Base-by-base conservation (phyloP, 2,888 invertebrate genomes). In the Suillia variegata region DNA sequence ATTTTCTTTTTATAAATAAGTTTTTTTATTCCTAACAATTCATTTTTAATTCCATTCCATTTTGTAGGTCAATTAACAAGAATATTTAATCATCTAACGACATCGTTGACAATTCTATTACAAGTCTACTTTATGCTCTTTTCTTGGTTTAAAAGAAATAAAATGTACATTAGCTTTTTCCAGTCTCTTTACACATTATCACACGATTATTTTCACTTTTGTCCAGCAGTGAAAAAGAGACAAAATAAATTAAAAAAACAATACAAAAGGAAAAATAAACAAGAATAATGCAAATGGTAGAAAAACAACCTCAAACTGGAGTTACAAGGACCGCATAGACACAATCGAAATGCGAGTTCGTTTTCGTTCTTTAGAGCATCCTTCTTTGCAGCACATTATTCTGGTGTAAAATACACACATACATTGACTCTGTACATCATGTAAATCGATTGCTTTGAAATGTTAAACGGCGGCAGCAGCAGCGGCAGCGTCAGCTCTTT, bases 391-490 rank as follows among this genome's bases (percentile, higher is more conserved):
- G 10, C 38, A 18, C 22, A 24, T 20, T 31, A 42, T 15, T 22
- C 38, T 59, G 51, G 45, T 50, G 50, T 12, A 31, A 60, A 58
- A 61, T 54, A 17, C 38, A 38, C 6, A 38, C n/a, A 13, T 4
- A 8, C n/a, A 20, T 45, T 45, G 17, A 68, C 73, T 71, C n/a
- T n/a, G n/a, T n/a, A n/a, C n/a, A n/a, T n/a, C n/a, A n/a, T n/a
- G n/a, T n/a, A n/a, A n/a, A n/a, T n/a, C n/a, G n/a, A n/a, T n/a
- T n/a, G n/a, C n/a, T 72, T 72, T 72, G 71, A 73, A 72, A 72
- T 72, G 72, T 71, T 72, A 72, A 73, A 72, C 72, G 73, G 24
- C 65, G 63, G 47, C 31, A 24, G 15, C 50, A 24, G 6, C 18
- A 4, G 3, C 20, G 18, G 18, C 45, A 13, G 3, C n/a, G n/a